Evolutionary conservation across 2,113 vertebrate genomes (phyloP).

Genomic region (Festucalex cinctus): DNA sequence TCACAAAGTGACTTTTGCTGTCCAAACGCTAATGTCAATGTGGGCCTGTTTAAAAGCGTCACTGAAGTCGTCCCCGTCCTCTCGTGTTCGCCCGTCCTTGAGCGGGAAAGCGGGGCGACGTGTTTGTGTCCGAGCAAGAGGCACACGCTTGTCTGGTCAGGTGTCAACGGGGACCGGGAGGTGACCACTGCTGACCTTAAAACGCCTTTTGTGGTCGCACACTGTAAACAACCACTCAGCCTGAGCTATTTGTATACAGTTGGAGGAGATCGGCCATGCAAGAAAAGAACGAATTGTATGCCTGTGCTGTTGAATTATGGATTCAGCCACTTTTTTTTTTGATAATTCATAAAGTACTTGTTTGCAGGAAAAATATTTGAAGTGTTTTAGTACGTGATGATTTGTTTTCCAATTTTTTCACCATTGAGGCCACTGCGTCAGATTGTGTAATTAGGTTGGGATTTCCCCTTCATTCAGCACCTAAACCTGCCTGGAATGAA

Average conservation of each 20-base stretch:
- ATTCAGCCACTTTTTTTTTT: constrained; percentile 18
- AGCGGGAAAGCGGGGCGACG: constrained; percentile 26
- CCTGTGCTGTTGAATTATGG: constrained; percentile 41
- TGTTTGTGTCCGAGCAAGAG: constrained; percentile 31
- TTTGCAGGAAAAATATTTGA: neutral
- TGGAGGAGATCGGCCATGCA: neutral
- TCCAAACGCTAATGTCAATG: neutral
- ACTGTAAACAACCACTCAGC: constrained; percentile 27
- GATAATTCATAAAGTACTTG: neutral
- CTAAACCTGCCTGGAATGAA: too few relatives aligned
- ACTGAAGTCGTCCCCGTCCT: constrained; percentile 29
- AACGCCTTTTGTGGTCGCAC: constrained; percentile 25
- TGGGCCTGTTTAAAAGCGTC: constrained; percentile 12
- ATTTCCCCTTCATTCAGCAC: too few relatives aligned
- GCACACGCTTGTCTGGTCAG: constrained; percentile 28
- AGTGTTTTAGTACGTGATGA: neutral
- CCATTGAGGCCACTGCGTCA: too few relatives aligned
- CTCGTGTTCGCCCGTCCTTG: constrained; percentile 30
- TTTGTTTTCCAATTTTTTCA: too few relatives aligned
- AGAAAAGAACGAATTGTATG: too few relatives aligned
- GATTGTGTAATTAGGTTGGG: too few relatives aligned
- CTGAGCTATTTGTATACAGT: constrained; percentile 14
- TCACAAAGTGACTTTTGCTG: neutral
- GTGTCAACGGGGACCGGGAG: constrained; percentile 22
- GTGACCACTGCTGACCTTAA: constrained; percentile 33